Evolutionary conservation across 2,888 invertebrate genomes (phyloP), one percentile per base, ranked within the genome.

Genomic region (Hesperia comma): DNA sequence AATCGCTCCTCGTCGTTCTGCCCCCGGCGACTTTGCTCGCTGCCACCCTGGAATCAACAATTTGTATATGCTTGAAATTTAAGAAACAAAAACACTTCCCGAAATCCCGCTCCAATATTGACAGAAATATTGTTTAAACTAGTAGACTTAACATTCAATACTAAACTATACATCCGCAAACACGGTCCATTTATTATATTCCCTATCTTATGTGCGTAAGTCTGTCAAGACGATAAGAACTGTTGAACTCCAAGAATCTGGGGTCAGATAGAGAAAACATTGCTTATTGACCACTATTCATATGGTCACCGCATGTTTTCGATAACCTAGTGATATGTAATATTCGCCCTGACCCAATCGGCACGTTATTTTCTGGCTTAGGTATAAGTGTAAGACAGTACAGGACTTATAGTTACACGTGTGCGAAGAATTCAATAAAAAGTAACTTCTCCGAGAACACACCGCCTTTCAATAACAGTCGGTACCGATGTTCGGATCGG

Each of bases 111-210:
- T 43, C 26, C 14, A 53, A 51, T 60, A 26, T 46, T 55, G 63
- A 64, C 68, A 40, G 37, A 57, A 67, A 41, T 64, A 72, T 69
- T 71, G 74, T 67, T 74, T 67, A 64, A 71, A 63, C 67, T 58
- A 75, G 75, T 79, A 76, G 76, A 81, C 81, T 79, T 78, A 80
- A 82, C 79, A 83, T 77, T 76, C 77, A 79, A 81, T 82, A 91
- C 87, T 89, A 83, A 78, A 80, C 74, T 79, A 82, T 78, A 81
- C 79, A 82, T 87, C 81, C 82, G 86, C 85, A 87, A 89, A 88
- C 83, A 83, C 78, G 85, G 84, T 83, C 85, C 84, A 88, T 91
- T 90, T 92, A 92, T 90, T 90, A 85, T 85, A 85, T 87, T 81
- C 77, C 81, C 83, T 92, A 92, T 92, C 92, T 86, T 83, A 82